These are phyloP conservation scores for Knipowitschia caucasica DNA, from an alignment of 2,797 vertebrate genomes.

Conservation along the genomic window DNA sequence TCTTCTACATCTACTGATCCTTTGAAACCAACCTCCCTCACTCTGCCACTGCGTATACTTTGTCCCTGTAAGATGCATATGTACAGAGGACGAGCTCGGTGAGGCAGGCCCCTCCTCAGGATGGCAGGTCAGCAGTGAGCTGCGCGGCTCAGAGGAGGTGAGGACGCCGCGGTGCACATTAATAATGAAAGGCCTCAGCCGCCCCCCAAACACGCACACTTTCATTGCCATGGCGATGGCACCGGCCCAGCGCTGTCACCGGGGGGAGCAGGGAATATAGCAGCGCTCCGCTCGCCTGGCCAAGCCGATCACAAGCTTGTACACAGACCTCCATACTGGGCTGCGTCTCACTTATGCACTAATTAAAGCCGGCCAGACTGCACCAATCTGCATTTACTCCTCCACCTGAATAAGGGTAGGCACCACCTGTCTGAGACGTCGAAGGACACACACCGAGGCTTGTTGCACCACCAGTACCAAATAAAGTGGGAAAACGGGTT, in stretches of 20 bases:
- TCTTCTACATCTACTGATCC: neutral
- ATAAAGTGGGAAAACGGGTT: too few species aligned
- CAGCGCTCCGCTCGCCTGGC: conserved; percentile 65
- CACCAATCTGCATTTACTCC: conserved; percentile 57
- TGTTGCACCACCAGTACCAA: too few species aligned
- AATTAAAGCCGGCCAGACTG: conserved; percentile 65
- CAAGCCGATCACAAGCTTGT: conserved; percentile 70
- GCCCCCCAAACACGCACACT: conserved; percentile 51
- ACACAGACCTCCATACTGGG: conserved; percentile 58
- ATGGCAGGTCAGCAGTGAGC: conserved; percentile 83
- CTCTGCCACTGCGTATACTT: too few species aligned
- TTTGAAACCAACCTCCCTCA: neutral
- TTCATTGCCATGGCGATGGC: conserved; percentile 81
- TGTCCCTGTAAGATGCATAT: too few species aligned
- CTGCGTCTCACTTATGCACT: conserved; percentile 57
- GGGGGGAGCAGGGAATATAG: conserved; percentile 68
- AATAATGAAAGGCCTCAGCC: conserved; percentile 85
- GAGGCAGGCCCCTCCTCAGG: conserved; percentile 51
- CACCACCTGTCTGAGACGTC: neutral
- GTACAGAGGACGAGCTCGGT: neutral
- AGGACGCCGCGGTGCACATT: conserved; percentile 82
- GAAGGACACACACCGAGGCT: too few species aligned
- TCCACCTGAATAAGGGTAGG: conserved; percentile 45
- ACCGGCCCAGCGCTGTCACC: conserved; percentile 81
- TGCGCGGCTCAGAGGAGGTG: conserved; percentile 81